Evolutionary conservation across 1,140 invertebrate genomes (phyloP).

Genomic region (Sinella curviseta): DNA sequence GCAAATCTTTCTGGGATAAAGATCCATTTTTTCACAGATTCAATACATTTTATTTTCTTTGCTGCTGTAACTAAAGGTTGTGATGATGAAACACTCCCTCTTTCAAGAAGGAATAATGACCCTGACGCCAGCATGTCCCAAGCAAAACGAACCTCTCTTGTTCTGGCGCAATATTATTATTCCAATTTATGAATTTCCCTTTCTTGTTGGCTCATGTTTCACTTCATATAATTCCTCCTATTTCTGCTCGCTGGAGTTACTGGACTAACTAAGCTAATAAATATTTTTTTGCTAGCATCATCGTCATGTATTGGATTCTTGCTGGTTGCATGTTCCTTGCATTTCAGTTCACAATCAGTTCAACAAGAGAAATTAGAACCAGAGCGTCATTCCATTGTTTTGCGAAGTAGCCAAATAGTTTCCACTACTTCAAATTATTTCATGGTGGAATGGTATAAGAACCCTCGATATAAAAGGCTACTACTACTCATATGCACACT

Average conservation of each 20-base stretch:
- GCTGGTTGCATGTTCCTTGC: too few relatives aligned
- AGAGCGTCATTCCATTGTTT: background rate
- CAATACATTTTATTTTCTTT: background rate
- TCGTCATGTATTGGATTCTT: too few relatives aligned
- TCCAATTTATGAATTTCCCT: slow-evolving; percentile 15
- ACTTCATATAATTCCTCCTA: background rate
- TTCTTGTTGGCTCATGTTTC: background rate
- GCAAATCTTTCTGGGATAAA: background rate
- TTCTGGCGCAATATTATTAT: slow-evolving; percentile 19
- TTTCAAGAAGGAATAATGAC: slow-evolving; percentile 8
- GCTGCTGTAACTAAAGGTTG: too few relatives aligned
- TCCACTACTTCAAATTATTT: background rate
- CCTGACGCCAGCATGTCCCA: background rate
- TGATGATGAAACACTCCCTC: too few relatives aligned
- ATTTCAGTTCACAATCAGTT: too few relatives aligned
- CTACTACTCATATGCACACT: too few relatives aligned
- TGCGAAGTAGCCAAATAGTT: background rate
- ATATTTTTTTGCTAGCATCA: background rate
- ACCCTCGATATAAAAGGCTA: too few relatives aligned
- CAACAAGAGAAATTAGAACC: too few relatives aligned
- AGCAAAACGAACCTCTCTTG: background rate
- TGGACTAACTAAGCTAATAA: slow-evolving; percentile 14
- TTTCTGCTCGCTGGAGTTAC: background rate
- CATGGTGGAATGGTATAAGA: too few relatives aligned
- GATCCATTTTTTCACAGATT: background rate